Conservation (phyloP, 2,888 invertebrate species). For the Scaptomyza polygonia region DNA sequence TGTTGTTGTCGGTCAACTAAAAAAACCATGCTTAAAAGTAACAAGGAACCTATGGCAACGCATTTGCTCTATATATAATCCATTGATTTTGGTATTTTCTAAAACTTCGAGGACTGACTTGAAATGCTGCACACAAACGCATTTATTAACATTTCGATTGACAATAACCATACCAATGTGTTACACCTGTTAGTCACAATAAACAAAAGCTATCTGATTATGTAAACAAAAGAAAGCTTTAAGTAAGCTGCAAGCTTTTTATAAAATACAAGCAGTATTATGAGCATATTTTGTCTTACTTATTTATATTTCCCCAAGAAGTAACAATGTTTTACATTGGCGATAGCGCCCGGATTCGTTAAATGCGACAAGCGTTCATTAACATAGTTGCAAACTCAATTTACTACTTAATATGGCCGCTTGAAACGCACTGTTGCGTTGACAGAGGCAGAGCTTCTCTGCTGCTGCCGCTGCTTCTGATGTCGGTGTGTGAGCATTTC, state of each 20-base stretch:
- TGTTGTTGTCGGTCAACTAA: conserved; percentile 70
- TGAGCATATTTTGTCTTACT: background rate
- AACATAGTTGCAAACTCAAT: background rate
- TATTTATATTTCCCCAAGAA: background rate
- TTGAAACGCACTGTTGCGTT: conserved; percentile 56
- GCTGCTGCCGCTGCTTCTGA: conserved; percentile 62
- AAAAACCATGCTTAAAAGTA: conserved; percentile 39
- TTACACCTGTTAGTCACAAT: background rate
- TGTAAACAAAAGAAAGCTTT: background rate
- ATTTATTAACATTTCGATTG: conserved; percentile 2
- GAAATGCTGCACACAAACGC: conserved; percentile 68
- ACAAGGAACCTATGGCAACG: conserved; percentile 71
- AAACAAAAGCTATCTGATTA: background rate
- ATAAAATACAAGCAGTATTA: background rate
- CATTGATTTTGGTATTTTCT: conserved; percentile 34
- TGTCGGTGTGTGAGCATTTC: conserved; percentile 84
- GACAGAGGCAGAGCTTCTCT: conserved; percentile 45
- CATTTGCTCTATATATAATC: conserved; percentile 20
- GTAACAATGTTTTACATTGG: background rate
- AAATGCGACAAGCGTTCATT: background rate
- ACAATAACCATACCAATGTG: background rate
- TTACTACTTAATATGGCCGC: conserved; percentile 66
- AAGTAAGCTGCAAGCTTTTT: background rate
- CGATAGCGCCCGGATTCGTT: background rate
- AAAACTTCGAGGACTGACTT: conserved; percentile 32